Percentiles rank a stretch among this genome's conserved stretches.
Conservation (phyloP, 2,888 invertebrate genomes). For the Allygus modestus region DNA sequence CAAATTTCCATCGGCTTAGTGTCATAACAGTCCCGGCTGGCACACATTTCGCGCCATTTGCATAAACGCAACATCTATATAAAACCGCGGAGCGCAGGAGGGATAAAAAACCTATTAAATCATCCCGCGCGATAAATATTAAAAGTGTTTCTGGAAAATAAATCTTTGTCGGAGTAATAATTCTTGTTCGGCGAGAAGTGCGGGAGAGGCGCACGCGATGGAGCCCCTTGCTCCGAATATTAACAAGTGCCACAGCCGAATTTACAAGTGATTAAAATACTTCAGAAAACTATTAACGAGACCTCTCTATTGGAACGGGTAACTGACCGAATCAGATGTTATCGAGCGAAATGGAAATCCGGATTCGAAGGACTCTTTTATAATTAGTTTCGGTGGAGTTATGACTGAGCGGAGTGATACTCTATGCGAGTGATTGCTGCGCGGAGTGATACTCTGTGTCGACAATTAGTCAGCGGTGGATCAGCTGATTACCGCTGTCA, state of each 20-base stretch:
- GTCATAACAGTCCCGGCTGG: constrained; percentile 30
- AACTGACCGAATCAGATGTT: constrained; percentile 21
- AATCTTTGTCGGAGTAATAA: constrained; percentile 36
- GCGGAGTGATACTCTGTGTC: constrained; percentile 34
- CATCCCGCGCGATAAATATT: constrained; percentile 39
- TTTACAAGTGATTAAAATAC: constrained; percentile 40
- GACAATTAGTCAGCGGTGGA: constrained; percentile 32
- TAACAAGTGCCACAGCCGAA: not conserved
- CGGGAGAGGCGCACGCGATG: constrained; percentile 33
- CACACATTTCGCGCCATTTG: constrained; percentile 36
- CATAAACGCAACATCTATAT: constrained; percentile 50
- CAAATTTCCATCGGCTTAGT: constrained; percentile 17
- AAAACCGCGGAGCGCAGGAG: constrained; percentile 41
- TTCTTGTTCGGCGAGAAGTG: constrained; percentile 39
- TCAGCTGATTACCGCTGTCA: constrained; percentile 53
- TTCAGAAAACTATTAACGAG: constrained; percentile 16
- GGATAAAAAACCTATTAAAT: constrained; percentile 54
- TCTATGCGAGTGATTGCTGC: constrained; percentile 18
- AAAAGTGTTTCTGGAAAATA: constrained; percentile 53
- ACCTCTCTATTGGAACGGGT: constrained; percentile 14
- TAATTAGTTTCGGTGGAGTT: constrained; percentile 34
- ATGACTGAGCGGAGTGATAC: not conserved
- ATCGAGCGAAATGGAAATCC: constrained; percentile 13
- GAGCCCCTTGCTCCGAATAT: not conserved
- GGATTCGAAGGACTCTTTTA: not conserved